These are phyloP conservation scores for Pollenia griseotomentosa DNA, from an alignment of 2,888 invertebrate species.

Conservation along the genomic window DNA sequence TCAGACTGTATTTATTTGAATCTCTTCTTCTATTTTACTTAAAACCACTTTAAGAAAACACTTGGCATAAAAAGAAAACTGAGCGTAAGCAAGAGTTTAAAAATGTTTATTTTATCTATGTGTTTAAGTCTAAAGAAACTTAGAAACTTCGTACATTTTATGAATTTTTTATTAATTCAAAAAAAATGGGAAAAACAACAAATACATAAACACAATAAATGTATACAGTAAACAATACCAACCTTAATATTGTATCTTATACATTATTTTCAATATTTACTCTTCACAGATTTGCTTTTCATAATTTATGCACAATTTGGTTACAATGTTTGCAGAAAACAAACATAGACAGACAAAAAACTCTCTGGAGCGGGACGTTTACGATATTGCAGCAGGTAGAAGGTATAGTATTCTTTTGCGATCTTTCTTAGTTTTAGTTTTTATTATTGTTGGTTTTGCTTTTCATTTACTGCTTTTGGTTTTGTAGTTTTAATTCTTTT, in stretches of 20 bases:
- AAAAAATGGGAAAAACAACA: constrained; percentile 20
- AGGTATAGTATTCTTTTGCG: constrained; percentile 29
- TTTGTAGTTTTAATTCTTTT: constrained; percentile 22
- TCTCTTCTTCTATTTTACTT: not conserved
- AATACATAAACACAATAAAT: constrained; percentile 19
- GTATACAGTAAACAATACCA: constrained; percentile 16
- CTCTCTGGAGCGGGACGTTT: not conserved
- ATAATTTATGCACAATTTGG: constrained; percentile 70
- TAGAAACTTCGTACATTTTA: constrained; percentile 43
- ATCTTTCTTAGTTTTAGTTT: constrained; percentile 39
- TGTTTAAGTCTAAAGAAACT: not conserved
- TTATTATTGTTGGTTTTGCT: constrained; percentile 7
- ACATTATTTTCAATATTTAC: constrained; percentile 46
- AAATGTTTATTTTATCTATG: constrained; percentile 35
- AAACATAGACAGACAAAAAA: not conserved
- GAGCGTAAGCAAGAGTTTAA: constrained; percentile 24
- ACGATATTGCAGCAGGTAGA: constrained; percentile 61
- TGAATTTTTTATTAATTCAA: constrained; percentile 65
- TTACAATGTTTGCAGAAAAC: constrained; percentile 51
- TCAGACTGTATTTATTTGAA: constrained; percentile 8
- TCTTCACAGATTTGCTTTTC: constrained; percentile 67
- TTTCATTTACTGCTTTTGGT: constrained; percentile 29
- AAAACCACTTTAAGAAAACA: constrained; percentile 5
- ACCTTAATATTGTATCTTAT: constrained; percentile 46
- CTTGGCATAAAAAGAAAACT: constrained; percentile 30